phyloP scores from a whole-genome alignment of 2,113 vertebrate genomes.

The Hoplias malabaricus region DNA sequence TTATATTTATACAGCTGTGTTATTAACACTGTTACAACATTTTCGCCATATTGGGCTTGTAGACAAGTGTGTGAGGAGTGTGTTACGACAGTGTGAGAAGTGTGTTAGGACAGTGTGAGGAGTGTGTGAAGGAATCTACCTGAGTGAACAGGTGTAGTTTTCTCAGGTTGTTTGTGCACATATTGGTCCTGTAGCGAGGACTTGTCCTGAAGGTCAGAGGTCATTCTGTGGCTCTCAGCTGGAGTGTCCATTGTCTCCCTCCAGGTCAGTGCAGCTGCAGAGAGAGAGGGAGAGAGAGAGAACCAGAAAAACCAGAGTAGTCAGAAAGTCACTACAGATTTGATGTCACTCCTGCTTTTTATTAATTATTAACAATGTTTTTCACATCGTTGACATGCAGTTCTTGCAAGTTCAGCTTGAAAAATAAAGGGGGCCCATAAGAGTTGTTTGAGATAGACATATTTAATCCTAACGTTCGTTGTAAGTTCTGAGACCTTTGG shows the following conservation, averaged over 20 bases:
- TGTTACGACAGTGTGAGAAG: too few species aligned
- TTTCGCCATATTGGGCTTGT: too few species aligned
- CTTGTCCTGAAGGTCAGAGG: slow-evolving; percentile 39
- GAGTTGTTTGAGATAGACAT: too few species aligned
- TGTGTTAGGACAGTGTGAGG: too few species aligned
- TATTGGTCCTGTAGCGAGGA: background rate
- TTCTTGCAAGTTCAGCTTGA: background rate
- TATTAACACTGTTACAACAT: too few species aligned
- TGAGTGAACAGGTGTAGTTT: slow-evolving; percentile 12
- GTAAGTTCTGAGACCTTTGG: too few species aligned
- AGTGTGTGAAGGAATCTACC: background rate
- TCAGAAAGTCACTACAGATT: background rate
- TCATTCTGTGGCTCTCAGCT: slow-evolving; percentile 52
- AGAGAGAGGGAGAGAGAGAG: background rate
- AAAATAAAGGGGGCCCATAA: too few species aligned
- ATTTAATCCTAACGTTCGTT: too few species aligned
- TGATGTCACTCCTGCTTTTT: background rate
- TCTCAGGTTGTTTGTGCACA: slow-evolving; percentile 2
- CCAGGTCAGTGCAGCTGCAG: slow-evolving; percentile 24
- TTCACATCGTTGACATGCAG: background rate
- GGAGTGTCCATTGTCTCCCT: slow-evolving; percentile 57
- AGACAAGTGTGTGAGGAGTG: too few species aligned
- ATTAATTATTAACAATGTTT: background rate
- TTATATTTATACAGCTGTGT: too few species aligned
- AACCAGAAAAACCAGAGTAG: background rate